A percentile compares a stretch with the other conserved stretches of the same genome.
Conservation (phyloP, 2,888 invertebrate genomes). For the Pseudococcus longispinus region DNA sequence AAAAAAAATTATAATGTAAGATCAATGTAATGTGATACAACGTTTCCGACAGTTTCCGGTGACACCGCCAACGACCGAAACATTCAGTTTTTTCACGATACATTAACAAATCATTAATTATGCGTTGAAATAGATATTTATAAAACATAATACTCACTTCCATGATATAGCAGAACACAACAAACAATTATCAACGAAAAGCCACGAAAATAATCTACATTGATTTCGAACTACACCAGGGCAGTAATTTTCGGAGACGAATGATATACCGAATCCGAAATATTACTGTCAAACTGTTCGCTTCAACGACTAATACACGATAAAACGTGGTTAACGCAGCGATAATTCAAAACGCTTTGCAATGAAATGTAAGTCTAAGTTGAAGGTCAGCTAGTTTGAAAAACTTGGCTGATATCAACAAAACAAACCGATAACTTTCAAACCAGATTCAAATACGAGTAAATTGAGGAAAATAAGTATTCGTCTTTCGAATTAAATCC, state of each 20-base stretch:
- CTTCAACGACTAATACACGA: constrained; percentile 6
- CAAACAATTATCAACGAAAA: not conserved
- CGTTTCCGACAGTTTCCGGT: not conserved
- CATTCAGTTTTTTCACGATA: not conserved
- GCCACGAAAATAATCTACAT: not conserved
- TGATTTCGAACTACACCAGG: not conserved
- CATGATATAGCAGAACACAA: not conserved
- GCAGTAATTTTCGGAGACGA: not conserved
- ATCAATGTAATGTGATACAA: not conserved
- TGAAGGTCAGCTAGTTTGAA: constrained; percentile 38
- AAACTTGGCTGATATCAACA: constrained; percentile 41
- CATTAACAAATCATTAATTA: not conserved
- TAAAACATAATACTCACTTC: not conserved
- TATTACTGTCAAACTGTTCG: not conserved
- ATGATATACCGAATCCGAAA: not conserved
- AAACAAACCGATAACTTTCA: constrained; percentile 36
- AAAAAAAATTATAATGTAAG: too few species aligned
- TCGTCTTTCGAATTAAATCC: not conserved
- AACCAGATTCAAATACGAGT: constrained; percentile 10
- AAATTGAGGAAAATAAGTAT: not conserved
- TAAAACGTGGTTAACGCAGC: constrained; percentile 1
- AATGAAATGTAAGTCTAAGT: not conserved
- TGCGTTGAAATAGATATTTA: not conserved
- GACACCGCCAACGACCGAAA: not conserved
- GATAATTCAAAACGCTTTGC: constrained; percentile 11